Evolutionary conservation across 2,113 vertebrate species (phyloP).

Genomic region (Azemiops feae): DNA sequence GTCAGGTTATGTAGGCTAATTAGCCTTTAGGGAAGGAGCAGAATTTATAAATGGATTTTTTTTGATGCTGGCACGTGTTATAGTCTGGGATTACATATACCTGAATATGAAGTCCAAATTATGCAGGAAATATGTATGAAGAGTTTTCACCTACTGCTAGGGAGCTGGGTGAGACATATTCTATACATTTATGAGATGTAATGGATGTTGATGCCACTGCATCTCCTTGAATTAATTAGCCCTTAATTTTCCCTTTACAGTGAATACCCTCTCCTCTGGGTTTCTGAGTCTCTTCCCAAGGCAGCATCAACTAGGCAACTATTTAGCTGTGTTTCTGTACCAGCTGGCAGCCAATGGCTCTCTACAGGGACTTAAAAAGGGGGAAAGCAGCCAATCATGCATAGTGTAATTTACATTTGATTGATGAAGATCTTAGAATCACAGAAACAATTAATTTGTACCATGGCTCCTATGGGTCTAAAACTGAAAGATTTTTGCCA

Average conservation of each 20-base stretch:
- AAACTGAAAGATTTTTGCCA: slow-evolving; percentile 66
- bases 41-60: not conserved
- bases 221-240: slow-evolving; percentile 37
- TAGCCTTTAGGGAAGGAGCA: not conserved
- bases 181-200: slow-evolving; percentile 15
- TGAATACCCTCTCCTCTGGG: slow-evolving; percentile 40
- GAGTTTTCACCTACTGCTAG: slow-evolving; percentile 2
- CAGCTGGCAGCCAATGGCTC: slow-evolving; percentile 64
- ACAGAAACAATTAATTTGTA: slow-evolving; percentile 76
- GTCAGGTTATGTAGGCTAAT: not conserved
- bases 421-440: slow-evolving; percentile 76
- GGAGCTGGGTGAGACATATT: not conserved
- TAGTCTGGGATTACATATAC: slow-evolving; percentile 16
- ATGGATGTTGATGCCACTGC: slow-evolving; percentile 33
- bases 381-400: slow-evolving; percentile 71
- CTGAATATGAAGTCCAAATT: slow-evolving; percentile 2
- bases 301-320: slow-evolving; percentile 36
- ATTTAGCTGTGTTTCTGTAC: slow-evolving; percentile 56
- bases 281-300: slow-evolving; percentile 48
- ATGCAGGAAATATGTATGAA: slow-evolving; percentile 13
- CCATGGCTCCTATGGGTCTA: slow-evolving; percentile 65
- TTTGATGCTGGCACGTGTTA: not conserved
- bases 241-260: slow-evolving; percentile 37
- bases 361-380: slow-evolving; percentile 65
- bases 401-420: slow-evolving; percentile 75